Conservation (phyloP, 2,888 invertebrate genomes). For the Anoplius nigerrimus region DNA sequence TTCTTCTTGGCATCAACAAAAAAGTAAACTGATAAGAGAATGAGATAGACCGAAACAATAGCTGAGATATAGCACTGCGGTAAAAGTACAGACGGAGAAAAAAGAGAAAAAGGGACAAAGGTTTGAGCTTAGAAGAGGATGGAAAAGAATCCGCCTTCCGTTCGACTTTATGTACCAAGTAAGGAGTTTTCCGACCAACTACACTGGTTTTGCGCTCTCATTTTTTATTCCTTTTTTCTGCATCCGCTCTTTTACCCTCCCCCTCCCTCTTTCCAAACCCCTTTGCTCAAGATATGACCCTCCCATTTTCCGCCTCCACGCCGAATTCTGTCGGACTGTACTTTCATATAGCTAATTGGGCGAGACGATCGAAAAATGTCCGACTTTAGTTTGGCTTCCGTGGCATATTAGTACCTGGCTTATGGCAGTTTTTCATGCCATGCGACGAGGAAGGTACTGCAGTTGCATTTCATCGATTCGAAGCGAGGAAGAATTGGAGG, state of each 20-base stretch:
- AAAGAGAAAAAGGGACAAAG: not conserved
- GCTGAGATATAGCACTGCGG: not conserved
- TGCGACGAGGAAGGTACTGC: no score
- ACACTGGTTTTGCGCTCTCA: conserved; percentile 24
- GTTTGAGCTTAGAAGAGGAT: conserved; percentile 10
- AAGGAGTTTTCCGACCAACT: conserved; percentile 29
- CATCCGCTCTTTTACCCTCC: conserved; percentile 11
- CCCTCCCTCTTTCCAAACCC: no score
- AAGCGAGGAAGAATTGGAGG: no score
- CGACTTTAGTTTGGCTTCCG: no score
- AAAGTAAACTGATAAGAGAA: not conserved
- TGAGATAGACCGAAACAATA: not conserved
- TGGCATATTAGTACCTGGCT: no score
- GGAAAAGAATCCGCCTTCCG: conserved; percentile 14
- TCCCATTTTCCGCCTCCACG: no score
- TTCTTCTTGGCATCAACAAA: conserved; percentile 16
- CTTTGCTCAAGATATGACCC: no score
- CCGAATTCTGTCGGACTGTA: no score
- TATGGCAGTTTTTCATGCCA: no score
- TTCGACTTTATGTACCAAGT: conserved; percentile 34
- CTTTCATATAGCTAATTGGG: no score
- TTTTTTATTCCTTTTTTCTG: conserved; percentile 21
- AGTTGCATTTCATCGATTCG: no score
- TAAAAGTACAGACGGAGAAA: conserved; percentile 18
- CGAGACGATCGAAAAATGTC: no score